Base-by-base conservation (phyloP, 2,797 vertebrate species). In the Cichlasoma orientale region DNA sequence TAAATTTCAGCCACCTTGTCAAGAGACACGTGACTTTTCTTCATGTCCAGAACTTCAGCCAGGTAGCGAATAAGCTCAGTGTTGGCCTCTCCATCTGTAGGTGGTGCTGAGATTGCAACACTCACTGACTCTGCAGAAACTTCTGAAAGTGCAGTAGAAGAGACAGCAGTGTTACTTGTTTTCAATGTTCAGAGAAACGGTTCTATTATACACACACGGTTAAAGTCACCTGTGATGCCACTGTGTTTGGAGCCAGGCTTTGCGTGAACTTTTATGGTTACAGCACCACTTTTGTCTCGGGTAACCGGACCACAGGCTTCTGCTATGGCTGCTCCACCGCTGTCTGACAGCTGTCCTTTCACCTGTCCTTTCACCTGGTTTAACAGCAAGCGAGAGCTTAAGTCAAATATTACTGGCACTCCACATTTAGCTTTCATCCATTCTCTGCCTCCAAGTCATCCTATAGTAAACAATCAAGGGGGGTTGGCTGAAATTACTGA, bases 71-170 rank as follows among this genome's bases (percentile, higher is more conserved):
- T 88, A 10, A 99, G 96, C 87, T 98, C 97, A 0, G 96, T 77
- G 3, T 99, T 99, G 4, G 98, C 98, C 86, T 98, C 98, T 55
- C 98, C 98, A 44, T 98, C 98, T 0, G 96, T 94, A 0, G 97
- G 97, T 3, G 98, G 97, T 0, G 98, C 97, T 12, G 97, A 97
- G 5, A 99, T 95, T 38, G 97, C 95, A 13, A 99, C 94, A 3
- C 95, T 95, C 19, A 99, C 95, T 0, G 96, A 95, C 72, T 97
- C 97, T 0, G 90, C 11, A 0, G 95, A 95, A 75, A 99, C 89
- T 50, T 96, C 98, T 99, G 36, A 3, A 82, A n/a, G 5, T 55
- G 55, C 0, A 36, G 68, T 0, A 75, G 68, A 56, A 25, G 55
- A 33, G n/a, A 8, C 18, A 16, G 5, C 1, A 3, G 3, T 23